phyloP scores from a whole-genome alignment of 30 jellyfish, hydroid and myxozoan species.

The Clytia hemisphaerica region DNA sequence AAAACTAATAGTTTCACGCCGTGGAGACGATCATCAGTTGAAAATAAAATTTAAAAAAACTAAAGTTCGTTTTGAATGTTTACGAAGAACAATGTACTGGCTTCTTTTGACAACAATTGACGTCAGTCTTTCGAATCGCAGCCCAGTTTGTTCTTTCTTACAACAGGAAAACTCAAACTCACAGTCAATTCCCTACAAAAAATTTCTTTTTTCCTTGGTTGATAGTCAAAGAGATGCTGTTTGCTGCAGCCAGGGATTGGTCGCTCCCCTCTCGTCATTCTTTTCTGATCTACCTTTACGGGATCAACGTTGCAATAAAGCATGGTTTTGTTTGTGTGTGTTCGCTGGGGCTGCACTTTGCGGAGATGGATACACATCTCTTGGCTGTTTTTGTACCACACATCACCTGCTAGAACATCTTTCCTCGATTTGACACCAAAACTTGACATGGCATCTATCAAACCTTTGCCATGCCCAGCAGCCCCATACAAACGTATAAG shows the following conservation, averaged over 20 bases:
- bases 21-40: too few species aligned
- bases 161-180: too few species aligned
- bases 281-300: background rate
- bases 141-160: too few species aligned
- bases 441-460: background rate
- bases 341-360: slow-evolving; percentile 17
- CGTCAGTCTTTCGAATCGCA: too few species aligned
- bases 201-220: background rate
- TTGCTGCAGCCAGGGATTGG: background rate
- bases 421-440: background rate
- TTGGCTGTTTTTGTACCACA: slow-evolving; percentile 19
- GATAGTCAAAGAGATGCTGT: background rate
- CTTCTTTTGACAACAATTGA: too few species aligned
- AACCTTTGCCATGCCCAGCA: too few species aligned
- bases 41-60: too few species aligned
- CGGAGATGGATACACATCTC: background rate
- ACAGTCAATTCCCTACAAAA: slow-evolving; percentile 4
- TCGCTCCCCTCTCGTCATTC: slow-evolving; percentile 7
- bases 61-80: too few species aligned
- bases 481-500: too few species aligned
- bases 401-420: background rate
- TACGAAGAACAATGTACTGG: too few species aligned
- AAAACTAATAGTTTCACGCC: too few species aligned
- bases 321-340: background rate
- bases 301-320: slow-evolving; percentile 10